Evolutionary conservation across 2,888 invertebrate species (phyloP).

Genomic region (Drosophila monieri): DNA sequence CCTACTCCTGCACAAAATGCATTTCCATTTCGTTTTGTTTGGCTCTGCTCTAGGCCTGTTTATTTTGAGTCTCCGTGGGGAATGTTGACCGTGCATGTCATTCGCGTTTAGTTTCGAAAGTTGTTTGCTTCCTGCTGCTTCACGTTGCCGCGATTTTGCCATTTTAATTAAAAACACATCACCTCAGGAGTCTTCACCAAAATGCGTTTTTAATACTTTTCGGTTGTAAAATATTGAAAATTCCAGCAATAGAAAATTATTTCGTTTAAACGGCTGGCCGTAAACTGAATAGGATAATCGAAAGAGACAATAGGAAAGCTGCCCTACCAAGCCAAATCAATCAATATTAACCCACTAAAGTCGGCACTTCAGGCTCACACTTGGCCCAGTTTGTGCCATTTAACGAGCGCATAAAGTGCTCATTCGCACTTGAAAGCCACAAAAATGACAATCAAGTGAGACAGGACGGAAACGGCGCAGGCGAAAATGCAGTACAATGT

Average conservation of each 20-base stretch:
- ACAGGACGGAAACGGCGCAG: background rate
- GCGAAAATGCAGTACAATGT: background rate
- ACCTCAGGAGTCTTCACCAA: conserved; percentile 25
- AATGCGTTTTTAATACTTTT: conserved; percentile 17
- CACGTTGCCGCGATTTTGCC: conserved; percentile 28
- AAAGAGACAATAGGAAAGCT: background rate
- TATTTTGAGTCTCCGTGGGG: conserved; percentile 42
- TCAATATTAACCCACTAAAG: conserved; percentile 22
- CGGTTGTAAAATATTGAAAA: conserved; percentile 1
- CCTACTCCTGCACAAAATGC: conserved; percentile 53
- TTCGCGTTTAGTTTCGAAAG: conserved; percentile 70
- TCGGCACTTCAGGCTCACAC: conserved; percentile 23
- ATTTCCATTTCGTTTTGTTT: conserved; percentile 63
- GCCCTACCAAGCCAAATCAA: conserved; percentile 16
- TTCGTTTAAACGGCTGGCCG: background rate
- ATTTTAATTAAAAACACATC: conserved; percentile 54
- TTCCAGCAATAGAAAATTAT: background rate
- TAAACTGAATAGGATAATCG: conserved; percentile 10
- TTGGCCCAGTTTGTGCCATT: conserved; percentile 30
- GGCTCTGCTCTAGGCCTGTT: conserved; percentile 26
- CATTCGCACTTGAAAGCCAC: conserved; percentile 27
- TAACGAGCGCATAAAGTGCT: conserved; percentile 26
- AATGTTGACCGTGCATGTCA: conserved; percentile 71
- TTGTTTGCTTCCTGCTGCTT: conserved; percentile 75
- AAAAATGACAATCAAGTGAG: background rate